A percentile compares a stretch with the other conserved stretches of the same genome.
Evolutionary conservation across 2,888 invertebrate species (phyloP).

Genomic region (Prenolepis imparis): DNA sequence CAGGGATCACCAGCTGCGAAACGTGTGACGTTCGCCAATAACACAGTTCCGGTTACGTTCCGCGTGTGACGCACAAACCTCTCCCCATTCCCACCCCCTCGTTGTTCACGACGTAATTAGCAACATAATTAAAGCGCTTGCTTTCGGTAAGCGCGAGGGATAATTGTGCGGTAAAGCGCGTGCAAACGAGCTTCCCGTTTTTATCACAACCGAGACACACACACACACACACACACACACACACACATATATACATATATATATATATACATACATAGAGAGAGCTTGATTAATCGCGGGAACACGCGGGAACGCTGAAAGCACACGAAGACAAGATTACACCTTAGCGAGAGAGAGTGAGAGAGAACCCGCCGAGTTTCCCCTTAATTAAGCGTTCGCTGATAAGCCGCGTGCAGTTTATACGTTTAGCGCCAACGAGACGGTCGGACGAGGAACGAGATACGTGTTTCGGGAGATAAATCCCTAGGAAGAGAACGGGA

Average conservation of each 20-base stretch:
- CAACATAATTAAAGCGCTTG: slow-evolving; percentile 54
- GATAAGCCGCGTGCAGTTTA: slow-evolving; percentile 59
- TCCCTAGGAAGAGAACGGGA: no score
- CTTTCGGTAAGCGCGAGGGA: slow-evolving; percentile 1
- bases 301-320: slow-evolving; percentile 13
- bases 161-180: slow-evolving; percentile 26
- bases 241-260: neutral
- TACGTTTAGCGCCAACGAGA: slow-evolving; percentile 23
- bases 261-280: neutral
- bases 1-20: slow-evolving; percentile 30
- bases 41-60: slow-evolving; percentile 4
- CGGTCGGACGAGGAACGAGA: slow-evolving; percentile 16
- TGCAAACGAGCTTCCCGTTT: slow-evolving; percentile 51
- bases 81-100: neutral
- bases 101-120: slow-evolving; percentile 55
- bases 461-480: neutral
- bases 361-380: slow-evolving; percentile 37
- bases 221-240: neutral
- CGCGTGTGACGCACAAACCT: neutral
- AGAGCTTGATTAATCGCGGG: slow-evolving; percentile 56
- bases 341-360: neutral
- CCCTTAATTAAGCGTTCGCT: slow-evolving; percentile 61
- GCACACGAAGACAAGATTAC: slow-evolving; percentile 47
- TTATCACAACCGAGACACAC: slow-evolving; percentile 47
- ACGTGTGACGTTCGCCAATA: slow-evolving; percentile 48